A percentile compares a stretch with the other conserved stretches of the same genome.
Evolutionary conservation across 1,140 invertebrate genomes (phyloP).

Genomic region (Hydropsyche tenuis): DNA sequence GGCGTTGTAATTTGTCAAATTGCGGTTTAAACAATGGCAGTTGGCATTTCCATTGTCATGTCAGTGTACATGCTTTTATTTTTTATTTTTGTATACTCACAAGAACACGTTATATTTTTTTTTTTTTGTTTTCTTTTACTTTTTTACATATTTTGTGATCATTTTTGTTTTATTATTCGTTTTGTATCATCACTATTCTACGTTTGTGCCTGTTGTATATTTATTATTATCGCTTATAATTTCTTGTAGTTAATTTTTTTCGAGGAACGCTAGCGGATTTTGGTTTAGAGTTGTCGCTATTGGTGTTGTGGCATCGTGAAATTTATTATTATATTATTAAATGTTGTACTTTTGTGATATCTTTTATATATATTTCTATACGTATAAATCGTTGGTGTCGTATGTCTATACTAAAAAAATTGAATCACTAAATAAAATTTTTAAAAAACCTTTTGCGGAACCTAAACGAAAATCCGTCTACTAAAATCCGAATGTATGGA

Average conservation of each 20-base stretch:
- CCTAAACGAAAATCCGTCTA: conserved; percentile 50
- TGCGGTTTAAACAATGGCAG: too few relatives aligned
- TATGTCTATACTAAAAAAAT: too few relatives aligned
- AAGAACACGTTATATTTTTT: neutral
- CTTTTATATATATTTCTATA: too few relatives aligned
- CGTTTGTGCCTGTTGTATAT: conserved; percentile 42
- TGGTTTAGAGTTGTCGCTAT: conserved; percentile 51
- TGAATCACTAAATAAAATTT: too few relatives aligned
- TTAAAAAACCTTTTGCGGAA: neutral
- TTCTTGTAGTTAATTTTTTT: conserved; percentile 40
- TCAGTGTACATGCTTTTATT: conserved; percentile 11
- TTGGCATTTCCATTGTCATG: neutral
- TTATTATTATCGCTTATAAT: conserved; percentile 40
- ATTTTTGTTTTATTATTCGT: conserved; percentile 1
- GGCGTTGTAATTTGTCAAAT: too few relatives aligned
- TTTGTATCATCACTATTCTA: conserved; percentile 11
- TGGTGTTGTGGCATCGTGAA: conserved; percentile 49
- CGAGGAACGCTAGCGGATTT: conserved; percentile 49
- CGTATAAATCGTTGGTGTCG: too few relatives aligned
- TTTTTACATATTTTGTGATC: neutral
- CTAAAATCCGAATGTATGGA: neutral
- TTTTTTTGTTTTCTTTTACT: neutral
- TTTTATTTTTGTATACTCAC: neutral
- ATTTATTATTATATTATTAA: conserved; percentile 28
- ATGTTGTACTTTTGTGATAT: conserved; percentile 43